phyloP scores from a whole-genome alignment of 1,140 invertebrate species.

The Drosophila elegans region DNA sequence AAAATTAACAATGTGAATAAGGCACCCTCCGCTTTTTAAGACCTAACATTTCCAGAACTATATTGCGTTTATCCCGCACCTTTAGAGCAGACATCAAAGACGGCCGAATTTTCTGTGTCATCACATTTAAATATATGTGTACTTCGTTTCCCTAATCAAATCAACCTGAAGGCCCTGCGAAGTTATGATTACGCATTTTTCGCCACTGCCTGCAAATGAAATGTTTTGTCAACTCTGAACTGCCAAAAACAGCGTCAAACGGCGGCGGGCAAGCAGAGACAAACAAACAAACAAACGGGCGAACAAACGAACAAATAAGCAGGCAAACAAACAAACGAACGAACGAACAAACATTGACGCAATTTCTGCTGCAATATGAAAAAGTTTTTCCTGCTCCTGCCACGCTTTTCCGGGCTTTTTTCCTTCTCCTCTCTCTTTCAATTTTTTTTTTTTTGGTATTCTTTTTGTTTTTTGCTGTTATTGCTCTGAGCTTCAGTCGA shows the following conservation, averaged over 20 bases:
- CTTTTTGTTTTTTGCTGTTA: slow-evolving; percentile 16
- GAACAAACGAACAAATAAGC: slow-evolving; percentile 17
- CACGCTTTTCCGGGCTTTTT: slow-evolving; percentile 9
- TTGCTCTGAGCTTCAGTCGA: slow-evolving; percentile 41
- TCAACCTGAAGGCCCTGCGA: slow-evolving; percentile 11
- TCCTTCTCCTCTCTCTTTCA: slow-evolving; percentile 3
- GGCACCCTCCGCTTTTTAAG: background rate
- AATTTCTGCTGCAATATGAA: slow-evolving; percentile 77
- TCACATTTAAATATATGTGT: slow-evolving; percentile 29
- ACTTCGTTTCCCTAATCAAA: slow-evolving; percentile 24
- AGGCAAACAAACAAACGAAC: slow-evolving; percentile 35
- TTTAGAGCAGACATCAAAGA: slow-evolving; percentile 12
- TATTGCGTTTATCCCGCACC: background rate
- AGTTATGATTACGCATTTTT: slow-evolving; percentile 68
- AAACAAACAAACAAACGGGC: slow-evolving; percentile 21
- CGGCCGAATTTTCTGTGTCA: background rate
- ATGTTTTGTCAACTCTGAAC: slow-evolving; percentile 74
- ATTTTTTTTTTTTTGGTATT: slow-evolving; percentile 3
- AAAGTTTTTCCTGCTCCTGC: slow-evolving; percentile 47
- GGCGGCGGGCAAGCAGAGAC: slow-evolving; percentile 25
- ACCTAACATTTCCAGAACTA: background rate
- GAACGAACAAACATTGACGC: slow-evolving; percentile 76
- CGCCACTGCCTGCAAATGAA: slow-evolving; percentile 58
- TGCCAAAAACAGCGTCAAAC: slow-evolving; percentile 70
- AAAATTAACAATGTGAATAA: background rate